These are phyloP conservation scores for Eublepharis macularius DNA, from an alignment of 2,113 vertebrate species.

Conservation along the genomic window DNA sequence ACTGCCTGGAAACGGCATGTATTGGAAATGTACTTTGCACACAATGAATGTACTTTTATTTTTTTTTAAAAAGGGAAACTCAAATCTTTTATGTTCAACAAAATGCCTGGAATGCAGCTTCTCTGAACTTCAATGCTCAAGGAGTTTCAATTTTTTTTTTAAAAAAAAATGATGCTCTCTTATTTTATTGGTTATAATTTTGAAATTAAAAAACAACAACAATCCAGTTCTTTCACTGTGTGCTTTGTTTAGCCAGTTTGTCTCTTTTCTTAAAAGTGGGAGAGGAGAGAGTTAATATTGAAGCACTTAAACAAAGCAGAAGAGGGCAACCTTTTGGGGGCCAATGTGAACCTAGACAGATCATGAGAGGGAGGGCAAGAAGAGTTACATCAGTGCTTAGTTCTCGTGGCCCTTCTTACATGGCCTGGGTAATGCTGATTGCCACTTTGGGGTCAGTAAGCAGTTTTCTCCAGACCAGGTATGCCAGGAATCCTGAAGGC, in stretches of 20 bases:
- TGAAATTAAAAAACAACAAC: conserved; percentile 47
- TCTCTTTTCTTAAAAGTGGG: conserved; percentile 15
- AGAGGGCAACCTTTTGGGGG: no score
- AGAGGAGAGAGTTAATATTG: no score
- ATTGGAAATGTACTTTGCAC: not conserved
- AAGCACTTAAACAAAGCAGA: no score
- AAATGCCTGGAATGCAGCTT: conserved; percentile 16
- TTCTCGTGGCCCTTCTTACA: no score
- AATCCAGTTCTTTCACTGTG: not conserved
- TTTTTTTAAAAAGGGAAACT: conserved; percentile 26
- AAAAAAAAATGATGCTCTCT: not conserved
- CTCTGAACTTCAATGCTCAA: conserved; percentile 25
- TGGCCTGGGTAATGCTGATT: no score
- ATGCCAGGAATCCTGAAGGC: no score
- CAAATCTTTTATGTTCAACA: conserved; percentile 22
- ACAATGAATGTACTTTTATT: not conserved
- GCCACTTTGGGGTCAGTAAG: no score
- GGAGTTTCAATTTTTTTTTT: not conserved
- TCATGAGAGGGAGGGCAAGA: no score
- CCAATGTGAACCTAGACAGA: no score
- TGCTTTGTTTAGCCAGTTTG: not conserved
- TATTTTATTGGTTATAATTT: not conserved
- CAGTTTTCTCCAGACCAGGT: no score
- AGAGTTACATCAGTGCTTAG: no score
- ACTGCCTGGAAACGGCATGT: not conserved